Conservation (phyloP, 2,888 invertebrate species). For the Monoplex corrugatus region DNA sequence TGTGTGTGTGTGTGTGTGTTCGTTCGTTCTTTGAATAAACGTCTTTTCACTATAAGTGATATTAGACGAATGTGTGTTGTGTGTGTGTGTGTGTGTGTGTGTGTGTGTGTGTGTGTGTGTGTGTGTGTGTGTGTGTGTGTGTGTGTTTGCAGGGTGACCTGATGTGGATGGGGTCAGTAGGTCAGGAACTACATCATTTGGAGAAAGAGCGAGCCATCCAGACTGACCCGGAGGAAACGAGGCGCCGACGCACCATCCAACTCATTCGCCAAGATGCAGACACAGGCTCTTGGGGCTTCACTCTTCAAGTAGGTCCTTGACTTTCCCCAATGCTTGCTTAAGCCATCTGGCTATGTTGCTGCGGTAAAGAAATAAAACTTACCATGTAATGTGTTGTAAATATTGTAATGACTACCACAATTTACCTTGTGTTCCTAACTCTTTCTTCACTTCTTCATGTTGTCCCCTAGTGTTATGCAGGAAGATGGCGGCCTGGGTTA, state of each 20-base stretch:
- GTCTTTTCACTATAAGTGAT: too few relatives aligned
- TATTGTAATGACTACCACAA: too few relatives aligned
- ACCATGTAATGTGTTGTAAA: too few relatives aligned
- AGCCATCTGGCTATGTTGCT: too few relatives aligned
- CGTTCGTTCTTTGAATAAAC: too few relatives aligned
- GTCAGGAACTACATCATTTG: slow-evolving; percentile 81
- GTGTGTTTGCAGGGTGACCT: slow-evolving; percentile 42
- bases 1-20: too few relatives aligned
- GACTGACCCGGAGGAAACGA: slow-evolving; percentile 91
- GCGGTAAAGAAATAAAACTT: too few relatives aligned
- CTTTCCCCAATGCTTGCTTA: too few relatives aligned
- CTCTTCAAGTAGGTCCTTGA: slow-evolving; percentile 87
- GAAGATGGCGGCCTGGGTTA: too few relatives aligned
- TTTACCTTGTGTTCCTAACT: too few relatives aligned
- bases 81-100: not conserved
- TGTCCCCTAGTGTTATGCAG: too few relatives aligned
- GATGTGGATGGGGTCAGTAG: slow-evolving; percentile 63
- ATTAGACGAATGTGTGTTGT: not conserved
- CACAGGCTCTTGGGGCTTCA: slow-evolving; percentile 94
- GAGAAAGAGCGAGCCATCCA: slow-evolving; percentile 88
- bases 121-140: not conserved
- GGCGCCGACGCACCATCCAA: slow-evolving; percentile 92
- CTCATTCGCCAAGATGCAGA: slow-evolving; percentile 89
- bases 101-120: not conserved
- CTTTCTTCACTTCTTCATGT: too few relatives aligned